phyloP scores from a whole-genome alignment of 2,888 invertebrate species.

The Dicyrtomina minuta region DNA sequence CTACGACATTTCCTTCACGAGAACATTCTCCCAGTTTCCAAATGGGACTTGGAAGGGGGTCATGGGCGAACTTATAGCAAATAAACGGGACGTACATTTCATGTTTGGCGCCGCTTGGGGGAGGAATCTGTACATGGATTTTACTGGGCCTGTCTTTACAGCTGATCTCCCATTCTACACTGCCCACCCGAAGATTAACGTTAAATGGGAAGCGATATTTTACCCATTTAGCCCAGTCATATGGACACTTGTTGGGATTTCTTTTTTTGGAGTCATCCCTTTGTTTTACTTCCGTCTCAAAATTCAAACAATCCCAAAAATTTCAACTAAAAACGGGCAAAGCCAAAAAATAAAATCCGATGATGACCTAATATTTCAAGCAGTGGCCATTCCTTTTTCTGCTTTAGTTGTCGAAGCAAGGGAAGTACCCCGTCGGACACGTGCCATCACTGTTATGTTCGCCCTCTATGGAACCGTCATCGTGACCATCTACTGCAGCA shows the following conservation, averaged over 20 bases:
- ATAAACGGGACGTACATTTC: background rate
- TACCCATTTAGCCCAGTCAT: conserved; percentile 9
- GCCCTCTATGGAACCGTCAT: conserved; percentile 2
- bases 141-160: background rate
- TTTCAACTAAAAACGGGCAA: too few species aligned
- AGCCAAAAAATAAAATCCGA: too few species aligned
- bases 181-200: background rate
- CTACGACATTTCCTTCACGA: too few species aligned
- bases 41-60: conserved; percentile 20
- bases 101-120: background rate
- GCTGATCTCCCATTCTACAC: background rate
- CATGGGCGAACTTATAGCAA: background rate
- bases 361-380: too few species aligned
- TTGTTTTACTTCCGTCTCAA: conserved; percentile 1
- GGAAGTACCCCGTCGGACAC: background rate
- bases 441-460: background rate
- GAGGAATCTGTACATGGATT: conserved; percentile 6
- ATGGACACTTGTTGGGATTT: background rate
- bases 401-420: background rate
- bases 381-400: too few species aligned
- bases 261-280: background rate
- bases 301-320: too few species aligned
- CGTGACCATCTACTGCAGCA: background rate
- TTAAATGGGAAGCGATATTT: conserved; percentile 12
- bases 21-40: background rate